Evolutionary conservation across 2,113 vertebrate species (phyloP).

Genomic region (Osmerus mordax): DNA sequence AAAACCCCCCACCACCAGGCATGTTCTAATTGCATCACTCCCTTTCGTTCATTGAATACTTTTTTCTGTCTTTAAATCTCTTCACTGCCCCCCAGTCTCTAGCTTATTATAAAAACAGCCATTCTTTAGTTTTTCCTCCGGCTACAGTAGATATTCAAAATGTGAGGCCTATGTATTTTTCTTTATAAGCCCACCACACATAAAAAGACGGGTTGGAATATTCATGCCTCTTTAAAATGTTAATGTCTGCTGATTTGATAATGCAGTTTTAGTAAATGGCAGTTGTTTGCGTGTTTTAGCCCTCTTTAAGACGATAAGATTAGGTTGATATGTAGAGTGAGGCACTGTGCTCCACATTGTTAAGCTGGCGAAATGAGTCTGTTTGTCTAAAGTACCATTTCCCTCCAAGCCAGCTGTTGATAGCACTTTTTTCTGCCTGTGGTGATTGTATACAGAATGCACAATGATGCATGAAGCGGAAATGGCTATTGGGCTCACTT

Average conservation of each 20-base stretch:
- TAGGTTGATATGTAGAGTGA: constrained; percentile 17
- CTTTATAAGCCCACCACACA: neutral
- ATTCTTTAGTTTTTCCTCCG: neutral
- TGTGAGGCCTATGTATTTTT: constrained; percentile 3
- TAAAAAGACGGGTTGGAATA: neutral
- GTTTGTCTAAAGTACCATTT: constrained; percentile 26
- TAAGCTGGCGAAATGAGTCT: constrained; percentile 39
- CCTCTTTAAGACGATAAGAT: constrained; percentile 34
- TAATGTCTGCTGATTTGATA: constrained; percentile 14
- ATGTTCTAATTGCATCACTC: constrained; percentile 60
- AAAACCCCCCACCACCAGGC: constrained; percentile 47
- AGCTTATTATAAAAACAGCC: neutral
- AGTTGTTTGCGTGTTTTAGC: neutral
- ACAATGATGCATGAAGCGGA: constrained; percentile 52
- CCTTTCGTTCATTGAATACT: constrained; percentile 33
- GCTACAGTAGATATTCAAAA: neutral
- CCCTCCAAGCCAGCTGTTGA: constrained; percentile 46
- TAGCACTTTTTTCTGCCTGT: constrained; percentile 29
- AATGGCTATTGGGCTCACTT: constrained; percentile 27
- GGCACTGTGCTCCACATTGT: constrained; percentile 27
- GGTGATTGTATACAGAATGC: constrained; percentile 33
- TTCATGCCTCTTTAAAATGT: constrained; percentile 1
- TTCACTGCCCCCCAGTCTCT: neutral
- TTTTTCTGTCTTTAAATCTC: constrained; percentile 14
- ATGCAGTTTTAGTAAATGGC: constrained; percentile 16